Conservation (phyloP, 2,888 invertebrate genomes). For the Leptopterna dolabrata region DNA sequence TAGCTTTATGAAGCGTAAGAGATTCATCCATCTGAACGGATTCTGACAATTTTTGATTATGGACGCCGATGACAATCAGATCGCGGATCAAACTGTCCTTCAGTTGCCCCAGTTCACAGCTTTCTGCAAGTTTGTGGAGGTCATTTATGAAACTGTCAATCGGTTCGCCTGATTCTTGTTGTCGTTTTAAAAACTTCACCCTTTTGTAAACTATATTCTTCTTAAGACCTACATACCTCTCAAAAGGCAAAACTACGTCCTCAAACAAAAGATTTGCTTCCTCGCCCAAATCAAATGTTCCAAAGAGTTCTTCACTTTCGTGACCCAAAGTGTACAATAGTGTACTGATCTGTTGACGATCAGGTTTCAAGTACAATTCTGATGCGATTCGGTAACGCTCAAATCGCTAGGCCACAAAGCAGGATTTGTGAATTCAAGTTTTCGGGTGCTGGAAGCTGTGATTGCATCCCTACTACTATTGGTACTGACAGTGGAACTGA, state of each 20-base stretch:
- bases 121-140: background rate
- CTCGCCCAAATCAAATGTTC: background rate
- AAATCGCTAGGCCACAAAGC: background rate
- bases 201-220: conserved; percentile 22
- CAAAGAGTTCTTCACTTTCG: background rate
- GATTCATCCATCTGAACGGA: conserved; percentile 4
- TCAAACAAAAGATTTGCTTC: background rate
- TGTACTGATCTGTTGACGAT: background rate
- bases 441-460: no score
- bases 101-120: background rate
- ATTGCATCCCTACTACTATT: no score
- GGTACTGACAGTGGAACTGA: no score
- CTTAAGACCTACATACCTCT: background rate
- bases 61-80: conserved; percentile 8
- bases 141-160: conserved; percentile 12
- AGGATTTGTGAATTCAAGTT: no score
- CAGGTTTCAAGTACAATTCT: background rate
- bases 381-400: background rate
- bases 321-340: background rate
- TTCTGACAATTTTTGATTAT: background rate
- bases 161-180: background rate
- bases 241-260: background rate
- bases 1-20: background rate
- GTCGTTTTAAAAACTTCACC: background rate
- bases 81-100: background rate